Conservation (phyloP, 2,888 invertebrate genomes). For the Ametastegia equiseti region DNA sequence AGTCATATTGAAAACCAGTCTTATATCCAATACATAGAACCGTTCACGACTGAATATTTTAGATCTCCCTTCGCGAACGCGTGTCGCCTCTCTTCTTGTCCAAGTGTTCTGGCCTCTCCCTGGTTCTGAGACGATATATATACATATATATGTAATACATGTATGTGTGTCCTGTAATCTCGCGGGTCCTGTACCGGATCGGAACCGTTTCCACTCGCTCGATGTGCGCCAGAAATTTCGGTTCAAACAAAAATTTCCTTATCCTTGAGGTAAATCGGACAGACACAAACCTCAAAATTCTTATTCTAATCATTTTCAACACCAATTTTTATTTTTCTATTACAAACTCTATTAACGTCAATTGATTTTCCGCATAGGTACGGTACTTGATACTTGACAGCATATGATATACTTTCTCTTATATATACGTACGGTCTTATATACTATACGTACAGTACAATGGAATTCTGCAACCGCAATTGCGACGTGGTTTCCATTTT, state of each 20-base stretch:
- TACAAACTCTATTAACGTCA: neutral
- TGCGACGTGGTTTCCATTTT: neutral
- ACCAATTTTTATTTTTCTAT: neutral
- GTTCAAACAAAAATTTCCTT: neutral
- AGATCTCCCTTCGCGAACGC: slow-evolving; percentile 55
- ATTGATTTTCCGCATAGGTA: neutral
- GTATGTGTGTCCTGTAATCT: slow-evolving; percentile 4
- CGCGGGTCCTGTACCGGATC: neutral
- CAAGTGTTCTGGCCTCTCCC: too few relatives aligned
- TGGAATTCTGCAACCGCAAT: slow-evolving; percentile 32
- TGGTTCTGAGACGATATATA: too few relatives aligned
- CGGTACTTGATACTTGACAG: neutral
- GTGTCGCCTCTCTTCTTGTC: neutral
- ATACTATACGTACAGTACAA: slow-evolving; percentile 1
- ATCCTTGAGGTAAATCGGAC: too few relatives aligned
- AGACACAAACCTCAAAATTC: too few relatives aligned
- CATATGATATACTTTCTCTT: slow-evolving; percentile 15
- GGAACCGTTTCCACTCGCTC: neutral
- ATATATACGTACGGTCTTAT: too few relatives aligned
- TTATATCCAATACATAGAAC: slow-evolving; percentile 54
- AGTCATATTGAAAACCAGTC: slow-evolving; percentile 74
- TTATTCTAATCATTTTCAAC: neutral
- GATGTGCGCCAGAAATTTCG: neutral
- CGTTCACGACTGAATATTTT: slow-evolving; percentile 67
- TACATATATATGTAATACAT: too few relatives aligned